phyloP scores from a whole-genome alignment of 2,797 vertebrate species.

The Pangasius mekongensis region DNA sequence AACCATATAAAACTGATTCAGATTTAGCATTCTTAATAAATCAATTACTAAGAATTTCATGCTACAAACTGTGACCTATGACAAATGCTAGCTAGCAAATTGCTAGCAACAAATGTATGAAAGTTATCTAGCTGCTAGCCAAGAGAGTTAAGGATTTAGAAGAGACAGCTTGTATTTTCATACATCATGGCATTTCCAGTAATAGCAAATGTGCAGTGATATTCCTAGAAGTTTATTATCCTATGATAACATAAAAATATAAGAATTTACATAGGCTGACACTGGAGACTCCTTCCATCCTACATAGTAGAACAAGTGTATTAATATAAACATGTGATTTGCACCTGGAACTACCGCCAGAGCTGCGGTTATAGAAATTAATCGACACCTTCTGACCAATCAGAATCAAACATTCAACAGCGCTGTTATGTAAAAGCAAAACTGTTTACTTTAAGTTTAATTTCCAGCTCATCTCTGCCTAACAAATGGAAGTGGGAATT shows the following conservation, averaged over 20 bases:
- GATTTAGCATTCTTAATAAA: background rate
- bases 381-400: background rate
- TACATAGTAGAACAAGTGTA: background rate
- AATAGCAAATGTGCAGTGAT: background rate
- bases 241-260: background rate
- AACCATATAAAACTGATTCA: background rate
- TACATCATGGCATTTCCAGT: background rate
- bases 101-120: background rate
- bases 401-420: background rate
- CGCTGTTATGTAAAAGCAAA: background rate
- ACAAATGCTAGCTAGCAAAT: background rate
- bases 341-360: background rate
- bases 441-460: background rate
- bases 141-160: background rate
- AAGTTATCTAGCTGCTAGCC: background rate
- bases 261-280: background rate
- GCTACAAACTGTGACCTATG: background rate
- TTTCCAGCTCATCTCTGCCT: background rate
- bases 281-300: background rate
- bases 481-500: background rate
- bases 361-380: background rate
- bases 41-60: background rate
- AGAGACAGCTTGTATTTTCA: background rate
- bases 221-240: background rate
- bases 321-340: background rate